phyloP scores from a whole-genome alignment of 2,797 vertebrate genomes.

The Pseudotriccus pelzelni region DNA sequence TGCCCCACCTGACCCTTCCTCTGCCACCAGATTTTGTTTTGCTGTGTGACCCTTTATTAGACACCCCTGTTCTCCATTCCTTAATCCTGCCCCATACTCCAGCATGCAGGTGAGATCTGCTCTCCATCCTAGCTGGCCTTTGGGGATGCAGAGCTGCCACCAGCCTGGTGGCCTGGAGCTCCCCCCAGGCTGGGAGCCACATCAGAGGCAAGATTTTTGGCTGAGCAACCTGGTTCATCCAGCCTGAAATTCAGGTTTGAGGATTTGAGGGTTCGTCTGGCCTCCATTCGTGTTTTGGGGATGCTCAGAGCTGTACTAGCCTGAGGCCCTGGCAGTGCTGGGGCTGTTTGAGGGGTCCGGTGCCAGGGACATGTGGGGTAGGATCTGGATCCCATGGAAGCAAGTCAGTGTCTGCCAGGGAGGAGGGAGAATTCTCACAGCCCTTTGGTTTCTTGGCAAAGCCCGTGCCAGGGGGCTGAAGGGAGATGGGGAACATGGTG shows the following conservation, averaged over 20 bases:
- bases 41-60: not conserved
- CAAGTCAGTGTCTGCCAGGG: not conserved
- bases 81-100: not conserved
- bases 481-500: fast-evolving
- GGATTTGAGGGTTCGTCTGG: not conserved
- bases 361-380: not conserved
- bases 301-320: not conserved
- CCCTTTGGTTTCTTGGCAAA: not conserved
- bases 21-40: not conserved
- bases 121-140: not conserved
- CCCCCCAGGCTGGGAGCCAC: not conserved
- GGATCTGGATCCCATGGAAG: not conserved
- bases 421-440: not conserved
- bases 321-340: fast-evolving
- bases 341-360: not conserved
- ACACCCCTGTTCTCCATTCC: not conserved
- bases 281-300: not conserved
- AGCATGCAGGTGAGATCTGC: not conserved
- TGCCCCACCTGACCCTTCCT: not conserved
- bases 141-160: not conserved
- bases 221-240: not conserved
- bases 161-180: not conserved
- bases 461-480: not conserved
- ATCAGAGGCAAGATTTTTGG: not conserved
- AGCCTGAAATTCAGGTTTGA: not conserved